Evolutionary conservation across 2,113 vertebrate species (phyloP).

Genomic region (Indicator indicator): DNA sequence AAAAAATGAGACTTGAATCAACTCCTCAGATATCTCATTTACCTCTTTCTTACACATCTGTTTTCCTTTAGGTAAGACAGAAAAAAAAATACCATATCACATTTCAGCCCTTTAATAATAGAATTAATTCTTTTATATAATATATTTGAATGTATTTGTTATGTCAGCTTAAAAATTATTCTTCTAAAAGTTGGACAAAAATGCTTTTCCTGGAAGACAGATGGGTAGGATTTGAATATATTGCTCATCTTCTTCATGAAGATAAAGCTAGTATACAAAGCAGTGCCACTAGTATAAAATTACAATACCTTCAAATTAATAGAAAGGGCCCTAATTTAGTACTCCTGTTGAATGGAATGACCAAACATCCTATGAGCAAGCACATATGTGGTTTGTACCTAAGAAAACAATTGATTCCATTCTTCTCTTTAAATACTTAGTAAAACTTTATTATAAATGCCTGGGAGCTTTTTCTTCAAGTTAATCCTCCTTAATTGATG

Average conservation of each 20-base stretch:
- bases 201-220: background rate
- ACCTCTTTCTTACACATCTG: background rate
- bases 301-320: background rate
- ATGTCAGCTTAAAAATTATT: background rate
- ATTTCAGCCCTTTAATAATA: background rate
- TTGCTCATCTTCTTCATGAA: background rate
- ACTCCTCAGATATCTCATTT: background rate
- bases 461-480: background rate
- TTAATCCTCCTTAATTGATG: background rate
- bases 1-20: background rate
- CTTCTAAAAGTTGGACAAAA: background rate
- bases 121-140: background rate
- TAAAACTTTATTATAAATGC: background rate
- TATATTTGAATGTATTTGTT: background rate
- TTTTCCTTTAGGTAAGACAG: background rate
- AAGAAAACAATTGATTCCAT: background rate
- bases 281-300: background rate
- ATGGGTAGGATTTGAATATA: background rate
- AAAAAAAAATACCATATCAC: background rate
- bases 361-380: background rate
- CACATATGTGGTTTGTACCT: background rate
- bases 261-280: background rate
- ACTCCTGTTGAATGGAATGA: background rate
- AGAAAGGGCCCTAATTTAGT: background rate
- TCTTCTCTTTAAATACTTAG: background rate